Base-by-base conservation (phyloP, 1,140 invertebrate species). In the Temnothorax nylanderi region DNA sequence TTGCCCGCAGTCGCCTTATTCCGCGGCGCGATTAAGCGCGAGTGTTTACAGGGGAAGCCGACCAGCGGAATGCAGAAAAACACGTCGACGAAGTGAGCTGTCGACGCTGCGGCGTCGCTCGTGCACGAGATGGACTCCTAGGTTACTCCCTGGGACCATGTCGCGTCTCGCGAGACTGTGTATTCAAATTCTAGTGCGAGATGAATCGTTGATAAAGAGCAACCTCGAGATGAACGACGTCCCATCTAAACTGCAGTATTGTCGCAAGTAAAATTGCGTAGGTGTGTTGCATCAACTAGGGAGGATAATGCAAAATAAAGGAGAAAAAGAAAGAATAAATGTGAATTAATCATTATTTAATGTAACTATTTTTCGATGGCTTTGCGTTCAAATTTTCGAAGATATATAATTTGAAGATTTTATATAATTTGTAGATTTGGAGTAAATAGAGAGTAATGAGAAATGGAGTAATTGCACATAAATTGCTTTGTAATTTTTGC, bases 21-120 rank as follows among this genome's bases (percentile, higher is more conserved):
- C 56, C 54, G 44, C 49, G 49, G 41, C 16, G 60, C 56, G 62
- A 88, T 88, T 82, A 86, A 86, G 54, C 81, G n/a, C 72, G 58
- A 58, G 65, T 82, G 72, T 82, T 90, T 84, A 82, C 75, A 69
- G 60, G 72, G 77, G 64, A 81, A 56, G 54, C n/a, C 51, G 75
- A 82, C 65, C 74, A 34, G 72, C 16, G 88, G 81, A 91, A 91
- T 90, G 88, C 85, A 88, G 87, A 88, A 88, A 89, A 91, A 89
- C 90, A 89, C 80, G 74, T 87, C 75, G 60, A 82, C 88, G 47
- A 74, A 88, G 81, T 56, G 74, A 88, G 65, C 75, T 71, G 75
- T 72, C 74, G 54, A 67, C 47, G 18, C 3, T 41, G 32, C 69
- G 10, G 62, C 10, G 51, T 26, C 26, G 26, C 26, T 26, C 26